Evolutionary conservation across 2,888 invertebrate genomes (phyloP).

Genomic region (Acanthosepion esculentum): DNA sequence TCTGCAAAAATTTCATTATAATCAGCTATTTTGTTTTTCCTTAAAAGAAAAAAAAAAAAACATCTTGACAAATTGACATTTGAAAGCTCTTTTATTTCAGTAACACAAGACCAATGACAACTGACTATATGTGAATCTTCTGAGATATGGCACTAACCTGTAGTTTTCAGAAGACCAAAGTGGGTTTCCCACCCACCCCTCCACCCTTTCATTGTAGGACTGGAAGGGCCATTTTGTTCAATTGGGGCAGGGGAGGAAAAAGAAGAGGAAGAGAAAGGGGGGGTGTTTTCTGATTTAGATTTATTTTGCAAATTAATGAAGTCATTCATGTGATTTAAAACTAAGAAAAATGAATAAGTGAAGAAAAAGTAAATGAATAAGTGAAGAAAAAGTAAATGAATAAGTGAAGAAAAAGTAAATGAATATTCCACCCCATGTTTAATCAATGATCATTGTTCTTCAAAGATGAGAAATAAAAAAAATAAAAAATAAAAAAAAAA

Average conservation of each 20-base stretch:
- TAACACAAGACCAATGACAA: conserved; percentile 44
- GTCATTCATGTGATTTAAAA: not conserved
- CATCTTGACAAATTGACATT: not conserved
- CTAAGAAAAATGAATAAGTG: not conserved
- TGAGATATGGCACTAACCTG: not conserved
- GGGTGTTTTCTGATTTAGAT: not conserved
- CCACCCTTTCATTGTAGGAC: too few relatives aligned
- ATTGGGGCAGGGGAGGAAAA: not conserved
- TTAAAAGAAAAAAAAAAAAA: too few relatives aligned
- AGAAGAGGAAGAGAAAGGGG: not conserved
- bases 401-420: not conserved
- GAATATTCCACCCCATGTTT: not conserved
- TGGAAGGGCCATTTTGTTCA: too few relatives aligned
- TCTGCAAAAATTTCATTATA: too few relatives aligned
- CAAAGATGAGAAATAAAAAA: not conserved
- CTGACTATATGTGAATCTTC: not conserved
- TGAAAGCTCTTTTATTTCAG: conserved; percentile 46
- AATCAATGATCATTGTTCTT: not conserved
- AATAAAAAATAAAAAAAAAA: not conserved
- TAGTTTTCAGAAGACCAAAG: conserved; percentile 1
- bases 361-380: not conserved
- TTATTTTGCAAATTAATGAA: too few relatives aligned
- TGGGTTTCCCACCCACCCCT: not conserved
- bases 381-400: too few relatives aligned
- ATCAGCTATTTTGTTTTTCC: too few relatives aligned